Evolutionary conservation across 2,888 invertebrate species (phyloP), one percentile per base, ranked within the genome.

Genomic region (Polylopha cassiicola): DNA sequence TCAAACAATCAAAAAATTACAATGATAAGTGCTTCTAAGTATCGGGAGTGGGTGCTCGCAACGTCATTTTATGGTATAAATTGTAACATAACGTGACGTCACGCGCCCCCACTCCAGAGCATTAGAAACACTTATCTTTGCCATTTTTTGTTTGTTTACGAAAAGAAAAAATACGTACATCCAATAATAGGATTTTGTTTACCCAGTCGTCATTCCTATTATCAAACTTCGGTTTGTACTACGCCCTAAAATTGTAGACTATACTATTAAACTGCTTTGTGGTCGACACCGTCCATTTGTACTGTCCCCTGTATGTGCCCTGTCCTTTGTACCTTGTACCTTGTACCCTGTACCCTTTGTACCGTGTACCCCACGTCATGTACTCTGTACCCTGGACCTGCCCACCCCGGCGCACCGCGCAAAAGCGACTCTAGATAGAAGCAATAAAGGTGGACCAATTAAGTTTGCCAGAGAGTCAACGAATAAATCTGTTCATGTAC

Each of bases 401-500:
- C 45, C 43, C 47, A 27, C 28, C 30, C 34, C 52, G 52, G 55
- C 43, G 36, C 44, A 43, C 43, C 37, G 33, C 43, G 44, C 43
- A 39, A 39, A n/a, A 28, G 37, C 33, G 38, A 49, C 54, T 50
- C 50, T 73, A 69, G 73, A 67, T 70, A 71, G 64, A 77, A 78
- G 79, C 79, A 78, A 79, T 79, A 78, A 77, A 71, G 79, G 79
- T 79, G 80, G 78, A 79, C 79, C 79, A 74, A 73, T 72, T 67
- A 73, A 79, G 79, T 80, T 79, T 79, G 81, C 82, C 81, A 71
- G 72, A 61, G 67, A 73, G 70, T 80, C 82, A 84, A 82, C 82
- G 81, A 84, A 82, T 77, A 77, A 77, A 78, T 74, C 67, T 76
- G 78, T 80, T 80, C 75, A 79, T 78, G 75, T 75, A 74, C 15